phyloP scores from a whole-genome alignment of 2,113 vertebrate species.

The Myiopsitta monachus region DNA sequence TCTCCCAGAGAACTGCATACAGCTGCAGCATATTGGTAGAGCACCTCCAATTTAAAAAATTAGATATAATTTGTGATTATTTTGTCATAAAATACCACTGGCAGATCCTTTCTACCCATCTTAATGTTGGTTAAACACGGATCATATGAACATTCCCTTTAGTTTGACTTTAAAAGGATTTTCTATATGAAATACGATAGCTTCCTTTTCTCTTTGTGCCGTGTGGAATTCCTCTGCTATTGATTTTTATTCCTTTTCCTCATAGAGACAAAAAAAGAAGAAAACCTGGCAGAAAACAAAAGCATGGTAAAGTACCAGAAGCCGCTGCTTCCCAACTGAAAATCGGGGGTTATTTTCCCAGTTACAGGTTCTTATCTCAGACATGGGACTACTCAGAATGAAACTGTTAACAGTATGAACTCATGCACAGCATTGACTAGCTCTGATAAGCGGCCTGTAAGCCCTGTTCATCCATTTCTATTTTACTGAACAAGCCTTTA shows the following conservation, averaged over 20 bases:
- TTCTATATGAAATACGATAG: not conserved
- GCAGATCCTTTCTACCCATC: not conserved
- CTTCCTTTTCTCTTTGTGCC: not conserved
- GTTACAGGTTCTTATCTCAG: not conserved
- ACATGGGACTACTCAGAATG: not conserved
- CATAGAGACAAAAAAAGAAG: not conserved
- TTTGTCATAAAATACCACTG: not conserved
- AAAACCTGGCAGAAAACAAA: not conserved
- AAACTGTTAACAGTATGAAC: not conserved
- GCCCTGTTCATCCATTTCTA: not conserved
- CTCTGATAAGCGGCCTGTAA: not conserved
- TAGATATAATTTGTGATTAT: not conserved
- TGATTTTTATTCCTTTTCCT: not conserved
- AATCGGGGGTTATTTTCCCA: not conserved
- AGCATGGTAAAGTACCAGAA: not conserved
- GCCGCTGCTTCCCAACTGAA: not conserved
- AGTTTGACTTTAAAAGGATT: not conserved
- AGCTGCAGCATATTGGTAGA: not conserved
- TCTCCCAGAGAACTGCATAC: not conserved
- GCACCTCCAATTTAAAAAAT: not conserved
- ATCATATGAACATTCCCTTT: not conserved
- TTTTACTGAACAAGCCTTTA: not conserved
- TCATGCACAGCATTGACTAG: not conserved
- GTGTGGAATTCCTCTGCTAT: not conserved
- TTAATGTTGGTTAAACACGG: not conserved